Conservation (phyloP, 1,140 invertebrate species). For the Eurosta solidaginis region DNA sequence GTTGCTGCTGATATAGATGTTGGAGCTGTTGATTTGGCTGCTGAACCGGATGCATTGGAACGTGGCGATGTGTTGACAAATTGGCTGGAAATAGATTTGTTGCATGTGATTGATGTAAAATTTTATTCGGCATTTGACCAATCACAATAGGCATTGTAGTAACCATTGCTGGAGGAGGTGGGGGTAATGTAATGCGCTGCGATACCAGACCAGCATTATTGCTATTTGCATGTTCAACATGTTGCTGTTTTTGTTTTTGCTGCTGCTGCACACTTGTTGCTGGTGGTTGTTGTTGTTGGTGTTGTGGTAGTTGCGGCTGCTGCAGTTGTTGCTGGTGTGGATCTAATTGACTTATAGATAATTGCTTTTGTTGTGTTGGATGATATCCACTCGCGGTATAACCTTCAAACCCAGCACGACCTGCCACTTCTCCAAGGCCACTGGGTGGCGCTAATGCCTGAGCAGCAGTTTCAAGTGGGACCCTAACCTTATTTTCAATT, state of each 20-base stretch:
- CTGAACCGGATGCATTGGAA: constrained; percentile 4
- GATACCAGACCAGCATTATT: background rate
- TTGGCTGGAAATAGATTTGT: background rate
- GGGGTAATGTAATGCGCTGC: background rate
- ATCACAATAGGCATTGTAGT: background rate
- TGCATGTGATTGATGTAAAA: background rate
- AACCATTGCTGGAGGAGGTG: constrained; percentile 24
- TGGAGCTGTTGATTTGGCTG: constrained; percentile 33
- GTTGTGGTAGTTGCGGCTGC: constrained; percentile 19
- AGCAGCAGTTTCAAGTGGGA: background rate
- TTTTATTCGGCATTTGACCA: background rate
- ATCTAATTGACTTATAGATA: constrained; percentile 20
- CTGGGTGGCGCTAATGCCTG: background rate
- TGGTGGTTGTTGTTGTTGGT: constrained; percentile 6
- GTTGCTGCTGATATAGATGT: constrained; percentile 37
- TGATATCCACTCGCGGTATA: background rate
- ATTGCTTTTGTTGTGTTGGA: background rate
- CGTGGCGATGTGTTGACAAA: background rate
- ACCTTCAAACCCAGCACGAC: background rate
- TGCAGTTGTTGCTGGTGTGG: background rate
- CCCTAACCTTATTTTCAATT: background rate
- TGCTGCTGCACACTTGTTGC: background rate
- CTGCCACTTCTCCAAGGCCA: background rate
- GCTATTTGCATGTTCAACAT: background rate
- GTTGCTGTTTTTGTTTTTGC: background rate